Evolutionary conservation across 2,888 invertebrate genomes (phyloP).

Genomic region (Dicranocentrus wangi): DNA sequence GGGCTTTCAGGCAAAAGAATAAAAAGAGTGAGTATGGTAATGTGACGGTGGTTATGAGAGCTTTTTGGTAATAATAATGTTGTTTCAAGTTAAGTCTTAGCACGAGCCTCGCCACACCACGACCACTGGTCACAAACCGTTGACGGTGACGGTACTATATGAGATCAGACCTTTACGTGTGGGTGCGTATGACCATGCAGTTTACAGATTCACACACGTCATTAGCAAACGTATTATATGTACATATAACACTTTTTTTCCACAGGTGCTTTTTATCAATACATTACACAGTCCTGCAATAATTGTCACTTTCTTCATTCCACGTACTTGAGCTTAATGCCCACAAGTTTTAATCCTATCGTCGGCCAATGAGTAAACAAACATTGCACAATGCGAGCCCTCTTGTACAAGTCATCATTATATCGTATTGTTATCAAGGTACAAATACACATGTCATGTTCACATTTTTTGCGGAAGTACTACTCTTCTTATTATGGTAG

Average conservation of each 20-base stretch:
- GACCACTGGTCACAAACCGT: slow-evolving; percentile 9
- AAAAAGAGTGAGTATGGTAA: slow-evolving; percentile 55
- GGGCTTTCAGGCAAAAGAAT: background rate
- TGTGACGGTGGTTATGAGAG: slow-evolving; percentile 34
- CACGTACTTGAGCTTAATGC: slow-evolving; percentile 19
- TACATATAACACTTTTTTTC: background rate
- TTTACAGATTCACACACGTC: slow-evolving; percentile 5
- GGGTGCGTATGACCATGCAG: background rate
- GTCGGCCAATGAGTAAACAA: slow-evolving; percentile 48
- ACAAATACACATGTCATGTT: background rate
- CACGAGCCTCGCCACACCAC: slow-evolving; percentile 44
- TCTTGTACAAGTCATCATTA: slow-evolving; percentile 7
- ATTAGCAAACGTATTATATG: slow-evolving; percentile 2
- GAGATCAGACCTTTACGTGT: no score
- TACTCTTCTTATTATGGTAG: background rate
- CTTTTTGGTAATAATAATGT: slow-evolving; percentile 42
- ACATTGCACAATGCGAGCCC: slow-evolving; percentile 33
- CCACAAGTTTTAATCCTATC: background rate
- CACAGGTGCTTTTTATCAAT: background rate
- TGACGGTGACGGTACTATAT: no score
- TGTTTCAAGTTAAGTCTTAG: slow-evolving; percentile 36
- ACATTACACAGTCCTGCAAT: background rate
- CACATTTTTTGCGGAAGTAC: background rate
- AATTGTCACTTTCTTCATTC: slow-evolving; percentile 59
- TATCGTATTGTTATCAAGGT: slow-evolving; percentile 28